phyloP scores from a whole-genome alignment of 2,797 vertebrate species.

The Gobionotothen gibberifrons region DNA sequence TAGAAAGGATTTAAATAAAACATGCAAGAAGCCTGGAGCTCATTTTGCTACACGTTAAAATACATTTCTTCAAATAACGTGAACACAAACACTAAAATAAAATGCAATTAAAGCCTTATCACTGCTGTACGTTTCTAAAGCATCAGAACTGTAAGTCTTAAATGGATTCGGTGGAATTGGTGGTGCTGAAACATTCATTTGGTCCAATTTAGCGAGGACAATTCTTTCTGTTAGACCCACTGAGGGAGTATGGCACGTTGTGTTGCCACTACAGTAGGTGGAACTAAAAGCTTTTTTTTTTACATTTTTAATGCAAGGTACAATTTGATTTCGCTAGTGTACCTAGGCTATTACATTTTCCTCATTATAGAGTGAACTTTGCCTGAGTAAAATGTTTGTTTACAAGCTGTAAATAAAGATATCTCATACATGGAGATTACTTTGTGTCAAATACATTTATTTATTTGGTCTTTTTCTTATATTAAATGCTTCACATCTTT shows the following conservation, averaged over 20 bases:
- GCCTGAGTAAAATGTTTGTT: conserved; percentile 68
- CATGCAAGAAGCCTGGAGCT: conserved; percentile 16
- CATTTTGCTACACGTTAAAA: conserved; percentile 30
- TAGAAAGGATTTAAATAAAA: conserved; percentile 30
- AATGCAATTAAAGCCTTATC: conserved; percentile 79
- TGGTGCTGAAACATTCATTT: conserved; percentile 45
- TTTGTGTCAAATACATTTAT: conserved; percentile 56
- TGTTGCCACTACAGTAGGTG: conserved; percentile 65
- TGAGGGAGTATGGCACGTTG: conserved; percentile 51
- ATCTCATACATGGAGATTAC: conserved; percentile 56
- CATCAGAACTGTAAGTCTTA: conserved; percentile 50
- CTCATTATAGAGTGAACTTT: conserved; percentile 60
- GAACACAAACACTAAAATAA: conserved; percentile 55
- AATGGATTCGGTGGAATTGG: conserved; percentile 26
- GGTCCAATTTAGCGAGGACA: conserved; percentile 42
- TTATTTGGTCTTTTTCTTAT: conserved; percentile 42
- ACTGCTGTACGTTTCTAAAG: conserved; percentile 57
- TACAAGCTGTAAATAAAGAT: conserved; percentile 81
- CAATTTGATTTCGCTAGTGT: conserved; percentile 39
- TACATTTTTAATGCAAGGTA: conserved; percentile 70
- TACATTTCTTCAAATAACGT: conserved; percentile 49
- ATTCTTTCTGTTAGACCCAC: conserved; percentile 41
- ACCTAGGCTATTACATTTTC: conserved; percentile 53
- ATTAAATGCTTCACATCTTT: conserved; percentile 22
- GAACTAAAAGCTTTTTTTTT: conserved; percentile 63